Conservation (phyloP, 2,888 invertebrate species). For the Philhelius pedissequus region DNA sequence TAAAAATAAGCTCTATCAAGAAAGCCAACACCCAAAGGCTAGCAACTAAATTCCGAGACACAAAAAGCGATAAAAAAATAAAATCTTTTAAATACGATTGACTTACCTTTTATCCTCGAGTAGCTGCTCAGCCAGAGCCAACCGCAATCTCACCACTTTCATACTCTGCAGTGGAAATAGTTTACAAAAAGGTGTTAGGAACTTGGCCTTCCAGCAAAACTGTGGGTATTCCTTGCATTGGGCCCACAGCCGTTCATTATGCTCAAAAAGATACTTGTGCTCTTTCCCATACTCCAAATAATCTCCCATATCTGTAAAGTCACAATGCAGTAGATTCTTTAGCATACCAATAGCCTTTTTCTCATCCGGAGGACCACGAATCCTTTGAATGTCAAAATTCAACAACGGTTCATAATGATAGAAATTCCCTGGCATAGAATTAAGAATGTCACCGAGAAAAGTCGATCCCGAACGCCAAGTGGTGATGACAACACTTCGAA, state of each 20-base stretch:
- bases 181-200: conserved; percentile 88
- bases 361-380: conserved; percentile 87
- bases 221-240: conserved; percentile 85
- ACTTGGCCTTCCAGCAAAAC: conserved; percentile 85
- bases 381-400: conserved; percentile 89
- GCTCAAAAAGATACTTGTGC: conserved; percentile 90
- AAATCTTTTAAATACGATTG: neutral
- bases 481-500: conserved; percentile 89
- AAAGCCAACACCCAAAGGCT: too few species aligned
- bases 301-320: conserved; percentile 86
- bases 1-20: too few species aligned
- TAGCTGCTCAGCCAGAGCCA: conserved; percentile 85
- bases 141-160: conserved; percentile 90
- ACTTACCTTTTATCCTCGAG: conserved; percentile 86
- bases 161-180: conserved; percentile 93
- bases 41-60: too few species aligned
- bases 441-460: conserved; percentile 91
- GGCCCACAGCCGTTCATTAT: conserved; percentile 91
- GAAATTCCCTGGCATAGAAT: conserved; percentile 90
- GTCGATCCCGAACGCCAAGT: conserved; percentile 95
- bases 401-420: conserved; percentile 95
- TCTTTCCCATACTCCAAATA: conserved; percentile 88
- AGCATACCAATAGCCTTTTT: conserved; percentile 84
- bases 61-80: too few species aligned
- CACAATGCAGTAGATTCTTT: conserved; percentile 87